A percentile compares a stretch with the other conserved stretches of the same genome.
Conservation (phyloP, 2,113 vertebrate species). For the Aramus guarauna region DNA sequence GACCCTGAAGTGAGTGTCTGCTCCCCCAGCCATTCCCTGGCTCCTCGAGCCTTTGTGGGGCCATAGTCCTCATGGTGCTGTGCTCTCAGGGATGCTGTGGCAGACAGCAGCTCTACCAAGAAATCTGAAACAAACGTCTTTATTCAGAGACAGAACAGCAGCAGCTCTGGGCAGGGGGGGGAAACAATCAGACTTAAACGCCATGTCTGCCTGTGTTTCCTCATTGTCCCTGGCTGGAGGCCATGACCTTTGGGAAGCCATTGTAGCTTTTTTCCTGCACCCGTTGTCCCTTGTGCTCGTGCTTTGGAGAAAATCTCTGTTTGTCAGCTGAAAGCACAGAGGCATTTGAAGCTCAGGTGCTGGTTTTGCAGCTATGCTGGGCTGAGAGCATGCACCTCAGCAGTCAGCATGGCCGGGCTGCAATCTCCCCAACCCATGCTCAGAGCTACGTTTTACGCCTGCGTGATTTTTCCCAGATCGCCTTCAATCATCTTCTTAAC, state of each 20-base stretch:
- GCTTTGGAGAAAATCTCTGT: neutral
- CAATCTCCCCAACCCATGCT: neutral
- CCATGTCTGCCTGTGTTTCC: neutral
- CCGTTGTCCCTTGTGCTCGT: neutral
- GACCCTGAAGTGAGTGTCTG: neutral
- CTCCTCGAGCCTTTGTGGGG: neutral
- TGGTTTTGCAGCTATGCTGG: neutral
- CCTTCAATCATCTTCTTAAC: neutral
- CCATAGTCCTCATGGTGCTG: accelerated
- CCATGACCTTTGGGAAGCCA: neutral
- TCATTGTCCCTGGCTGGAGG: neutral
- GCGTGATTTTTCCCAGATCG: accelerated
- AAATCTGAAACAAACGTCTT: neutral
- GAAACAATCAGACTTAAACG: neutral
- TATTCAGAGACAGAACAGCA: neutral
- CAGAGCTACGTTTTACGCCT: neutral
- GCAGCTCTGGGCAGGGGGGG: neutral
- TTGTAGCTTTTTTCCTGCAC: neutral
- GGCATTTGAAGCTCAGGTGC: neutral
- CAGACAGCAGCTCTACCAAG: neutral
- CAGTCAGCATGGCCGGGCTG: neutral
- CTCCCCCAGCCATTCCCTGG: neutral
- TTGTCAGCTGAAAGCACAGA: neutral
- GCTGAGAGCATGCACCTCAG: neutral
- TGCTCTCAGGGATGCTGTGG: neutral